phyloP scores from a whole-genome alignment of 2,113 vertebrate species.

The Microcebus murinus region DNA sequence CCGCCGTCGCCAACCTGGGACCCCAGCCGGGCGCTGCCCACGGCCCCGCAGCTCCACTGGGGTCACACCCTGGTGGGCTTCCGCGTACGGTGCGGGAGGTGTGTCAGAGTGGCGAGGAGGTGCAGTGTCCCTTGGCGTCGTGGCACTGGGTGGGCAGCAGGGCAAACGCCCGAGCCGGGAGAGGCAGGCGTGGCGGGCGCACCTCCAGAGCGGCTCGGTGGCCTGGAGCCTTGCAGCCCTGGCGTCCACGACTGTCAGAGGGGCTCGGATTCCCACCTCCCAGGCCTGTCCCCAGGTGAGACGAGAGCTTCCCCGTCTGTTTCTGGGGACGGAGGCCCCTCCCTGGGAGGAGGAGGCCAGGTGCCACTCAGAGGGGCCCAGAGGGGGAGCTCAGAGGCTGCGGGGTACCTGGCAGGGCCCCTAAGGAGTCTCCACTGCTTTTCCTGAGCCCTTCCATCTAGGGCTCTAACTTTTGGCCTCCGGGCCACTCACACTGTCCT shows the following conservation, averaged over 20 bases:
- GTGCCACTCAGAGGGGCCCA: too few species aligned
- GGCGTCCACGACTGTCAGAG: too few species aligned
- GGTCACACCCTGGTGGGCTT: neutral
- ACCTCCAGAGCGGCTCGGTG: neutral
- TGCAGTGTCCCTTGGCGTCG: too few species aligned
- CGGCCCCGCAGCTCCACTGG: neutral
- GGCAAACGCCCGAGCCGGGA: neutral
- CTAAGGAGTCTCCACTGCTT: neutral
- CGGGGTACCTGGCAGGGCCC: neutral
- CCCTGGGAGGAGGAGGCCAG: neutral
- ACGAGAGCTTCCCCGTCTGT: neutral
- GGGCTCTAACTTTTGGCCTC: neutral
- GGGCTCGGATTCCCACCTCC: neutral
- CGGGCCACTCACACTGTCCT: neutral
- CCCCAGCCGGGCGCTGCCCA: too few species aligned
- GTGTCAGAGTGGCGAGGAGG: neutral
- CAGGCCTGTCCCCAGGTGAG: neutral
- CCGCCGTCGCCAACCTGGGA: rapidly evolving
- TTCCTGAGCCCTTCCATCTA: neutral
- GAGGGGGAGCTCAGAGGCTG: rapidly evolving
- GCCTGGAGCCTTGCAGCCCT: neutral
- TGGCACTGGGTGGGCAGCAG: neutral
- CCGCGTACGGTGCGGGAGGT: neutral
- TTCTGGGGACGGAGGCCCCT: neutral
- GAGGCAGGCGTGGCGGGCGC: neutral